Evolutionary conservation across 2,888 invertebrate species (phyloP).

Genomic region (Maniola hyperantus): DNA sequence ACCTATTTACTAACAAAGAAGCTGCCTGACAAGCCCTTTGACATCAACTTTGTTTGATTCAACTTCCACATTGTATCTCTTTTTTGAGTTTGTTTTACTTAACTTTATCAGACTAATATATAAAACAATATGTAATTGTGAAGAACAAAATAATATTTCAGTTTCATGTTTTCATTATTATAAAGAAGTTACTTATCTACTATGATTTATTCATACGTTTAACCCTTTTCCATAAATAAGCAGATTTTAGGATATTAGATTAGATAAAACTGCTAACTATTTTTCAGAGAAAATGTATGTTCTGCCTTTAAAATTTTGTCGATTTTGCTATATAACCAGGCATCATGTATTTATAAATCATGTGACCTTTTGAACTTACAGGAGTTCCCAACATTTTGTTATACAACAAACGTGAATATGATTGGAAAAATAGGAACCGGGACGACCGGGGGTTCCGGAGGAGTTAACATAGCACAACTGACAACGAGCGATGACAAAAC

Average conservation of each 20-base stretch:
- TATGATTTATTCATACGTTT: too few species aligned
- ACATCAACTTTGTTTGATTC: neutral
- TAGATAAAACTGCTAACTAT: too few species aligned
- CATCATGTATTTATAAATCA: neutral
- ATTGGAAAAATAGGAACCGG: constrained; percentile 84
- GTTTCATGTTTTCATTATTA: neutral
- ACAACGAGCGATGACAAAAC: constrained; percentile 85
- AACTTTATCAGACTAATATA: neutral
- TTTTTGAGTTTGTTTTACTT: neutral
- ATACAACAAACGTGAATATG: constrained; percentile 86
- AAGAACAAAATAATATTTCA: neutral
- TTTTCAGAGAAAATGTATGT: too few species aligned
- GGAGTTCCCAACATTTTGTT: constrained; percentile 88
- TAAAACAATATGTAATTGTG: neutral
- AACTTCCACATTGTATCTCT: neutral
- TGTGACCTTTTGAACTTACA: constrained; percentile 47
- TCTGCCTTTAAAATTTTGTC: too few species aligned
- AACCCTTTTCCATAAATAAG: too few species aligned
- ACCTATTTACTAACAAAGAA: constrained; percentile 20
- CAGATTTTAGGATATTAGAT: too few species aligned
- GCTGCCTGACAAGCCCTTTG: neutral
- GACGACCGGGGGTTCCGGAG: constrained; percentile 67
- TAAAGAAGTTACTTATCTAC: too few species aligned
- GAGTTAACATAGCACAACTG: constrained; percentile 87
- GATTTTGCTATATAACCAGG: too few species aligned